Conservation (phyloP, 2,113 vertebrate genomes). For the Coracopsis vasa region DNA sequence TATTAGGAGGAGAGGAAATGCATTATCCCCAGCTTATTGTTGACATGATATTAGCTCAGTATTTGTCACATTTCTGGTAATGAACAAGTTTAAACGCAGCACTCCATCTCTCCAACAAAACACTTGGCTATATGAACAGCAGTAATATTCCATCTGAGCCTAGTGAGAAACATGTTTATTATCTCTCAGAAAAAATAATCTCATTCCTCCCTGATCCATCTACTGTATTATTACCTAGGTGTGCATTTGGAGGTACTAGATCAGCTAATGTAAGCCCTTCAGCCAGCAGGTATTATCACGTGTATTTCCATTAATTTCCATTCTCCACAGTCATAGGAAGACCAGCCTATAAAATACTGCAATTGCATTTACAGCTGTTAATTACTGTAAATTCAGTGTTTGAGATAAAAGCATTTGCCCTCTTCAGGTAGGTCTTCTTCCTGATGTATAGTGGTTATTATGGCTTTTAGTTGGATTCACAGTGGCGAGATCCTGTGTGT, state of each 20-base stretch:
- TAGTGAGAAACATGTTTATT: neutral
- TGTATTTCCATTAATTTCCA: slow-evolving; percentile 48
- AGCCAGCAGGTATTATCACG: neutral
- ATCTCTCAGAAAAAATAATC: neutral
- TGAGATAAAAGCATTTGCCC: slow-evolving; percentile 1
- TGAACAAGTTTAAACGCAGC: neutral
- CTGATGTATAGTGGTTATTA: neutral
- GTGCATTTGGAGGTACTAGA: neutral
- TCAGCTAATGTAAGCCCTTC: slow-evolving; percentile 45
- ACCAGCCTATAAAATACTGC: neutral
- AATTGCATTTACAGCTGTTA: slow-evolving; percentile 35
- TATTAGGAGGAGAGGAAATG: slow-evolving; percentile 3
- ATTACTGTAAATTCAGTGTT: slow-evolving; percentile 27
- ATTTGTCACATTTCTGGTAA: slow-evolving; percentile 27
- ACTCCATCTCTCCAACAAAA: slow-evolving; percentile 14
- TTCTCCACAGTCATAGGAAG: neutral
- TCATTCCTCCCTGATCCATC: neutral
- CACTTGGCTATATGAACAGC: neutral
- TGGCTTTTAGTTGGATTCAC: neutral
- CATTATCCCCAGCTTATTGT: slow-evolving; percentile 17
- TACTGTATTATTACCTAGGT: neutral
- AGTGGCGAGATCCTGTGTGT: rapidly evolving
- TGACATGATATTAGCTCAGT: slow-evolving; percentile 7
- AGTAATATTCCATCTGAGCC: slow-evolving; percentile 10
- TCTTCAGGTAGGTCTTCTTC: neutral